Percentiles rank a stretch among this genome's conserved stretches.
phyloP scores from a whole-genome alignment of 2,113 vertebrate species.

The Progne subis region DNA sequence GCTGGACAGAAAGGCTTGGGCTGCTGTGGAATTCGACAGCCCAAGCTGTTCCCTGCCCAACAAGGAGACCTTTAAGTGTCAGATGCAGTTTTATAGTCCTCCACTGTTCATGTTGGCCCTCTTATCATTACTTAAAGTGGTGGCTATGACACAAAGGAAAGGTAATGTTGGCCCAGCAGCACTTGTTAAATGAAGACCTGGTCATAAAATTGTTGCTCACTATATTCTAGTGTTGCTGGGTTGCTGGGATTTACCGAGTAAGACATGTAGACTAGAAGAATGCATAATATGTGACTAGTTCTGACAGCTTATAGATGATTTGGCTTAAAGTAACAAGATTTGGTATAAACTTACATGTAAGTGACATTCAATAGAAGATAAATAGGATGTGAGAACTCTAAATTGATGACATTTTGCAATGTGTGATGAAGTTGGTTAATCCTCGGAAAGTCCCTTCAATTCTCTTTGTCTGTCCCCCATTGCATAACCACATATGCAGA shows the following conservation, averaged over 20 bases:
- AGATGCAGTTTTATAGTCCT: fast-evolving
- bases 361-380: not conserved
- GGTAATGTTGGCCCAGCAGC: not conserved
- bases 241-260: not conserved
- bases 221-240: fast-evolving
- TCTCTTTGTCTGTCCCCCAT: fast-evolving
- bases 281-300: not conserved
- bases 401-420: not conserved
- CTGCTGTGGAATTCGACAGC: fast-evolving
- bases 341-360: fast-evolving
- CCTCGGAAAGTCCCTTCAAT: not conserved
- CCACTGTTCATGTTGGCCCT: fast-evolving
- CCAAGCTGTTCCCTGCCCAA: fast-evolving
- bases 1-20: fast-evolving
- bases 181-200: not conserved
- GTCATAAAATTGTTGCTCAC: fast-evolving
- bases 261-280: not conserved
- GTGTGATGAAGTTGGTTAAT: not conserved
- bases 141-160: fast-evolving
- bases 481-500: fast-evolving
- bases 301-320: not conserved
- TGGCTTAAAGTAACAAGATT: not conserved
- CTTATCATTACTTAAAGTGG: fast-evolving
- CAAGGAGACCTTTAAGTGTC: fast-evolving
- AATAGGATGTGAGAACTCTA: fast-evolving